A percentile compares a stretch with the other conserved stretches of the same genome.
Evolutionary conservation across 2,888 invertebrate genomes (phyloP).

Genomic region (Lasioglossum vierecki): DNA sequence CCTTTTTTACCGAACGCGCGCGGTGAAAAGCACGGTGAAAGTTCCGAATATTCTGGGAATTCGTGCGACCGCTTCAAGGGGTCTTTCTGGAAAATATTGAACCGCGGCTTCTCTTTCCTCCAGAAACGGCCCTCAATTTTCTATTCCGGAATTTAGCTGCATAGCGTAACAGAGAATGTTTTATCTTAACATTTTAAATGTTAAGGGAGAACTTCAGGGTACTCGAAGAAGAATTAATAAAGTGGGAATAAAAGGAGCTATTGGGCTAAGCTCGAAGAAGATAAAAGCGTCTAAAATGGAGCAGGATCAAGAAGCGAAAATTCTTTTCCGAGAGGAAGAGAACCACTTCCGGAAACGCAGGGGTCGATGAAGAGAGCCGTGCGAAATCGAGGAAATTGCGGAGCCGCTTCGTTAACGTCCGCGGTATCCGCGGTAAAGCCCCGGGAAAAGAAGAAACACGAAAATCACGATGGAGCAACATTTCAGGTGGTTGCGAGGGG

Average conservation of each 20-base stretch:
- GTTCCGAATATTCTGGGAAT: slow-evolving; percentile 12
- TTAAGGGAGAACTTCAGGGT: background rate
- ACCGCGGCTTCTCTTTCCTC: background rate
- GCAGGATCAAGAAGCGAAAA: background rate
- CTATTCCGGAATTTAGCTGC: background rate
- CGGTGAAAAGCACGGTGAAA: background rate
- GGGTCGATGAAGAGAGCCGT: background rate
- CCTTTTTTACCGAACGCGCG: no score
- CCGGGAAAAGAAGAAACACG: slow-evolving; percentile 25
- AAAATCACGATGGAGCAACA: slow-evolving; percentile 56
- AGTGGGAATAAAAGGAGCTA: background rate
- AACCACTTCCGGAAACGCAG: background rate
- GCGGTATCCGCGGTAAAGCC: slow-evolving; percentile 7
- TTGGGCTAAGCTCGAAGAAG: background rate
- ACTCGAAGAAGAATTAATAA: background rate
- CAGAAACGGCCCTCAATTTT: background rate
- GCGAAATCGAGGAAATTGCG: slow-evolving; percentile 28
- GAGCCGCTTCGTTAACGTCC: slow-evolving; percentile 36
- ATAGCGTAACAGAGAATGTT: background rate
- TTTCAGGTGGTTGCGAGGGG: slow-evolving; percentile 31
- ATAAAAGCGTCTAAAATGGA: background rate
- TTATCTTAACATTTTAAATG: background rate
- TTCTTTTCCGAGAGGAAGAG: background rate
- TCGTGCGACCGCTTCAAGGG: background rate
- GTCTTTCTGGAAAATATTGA: background rate